Evolutionary conservation across 1,140 invertebrate species (phyloP).

Genomic region (Zaprionus lachaisei): DNA sequence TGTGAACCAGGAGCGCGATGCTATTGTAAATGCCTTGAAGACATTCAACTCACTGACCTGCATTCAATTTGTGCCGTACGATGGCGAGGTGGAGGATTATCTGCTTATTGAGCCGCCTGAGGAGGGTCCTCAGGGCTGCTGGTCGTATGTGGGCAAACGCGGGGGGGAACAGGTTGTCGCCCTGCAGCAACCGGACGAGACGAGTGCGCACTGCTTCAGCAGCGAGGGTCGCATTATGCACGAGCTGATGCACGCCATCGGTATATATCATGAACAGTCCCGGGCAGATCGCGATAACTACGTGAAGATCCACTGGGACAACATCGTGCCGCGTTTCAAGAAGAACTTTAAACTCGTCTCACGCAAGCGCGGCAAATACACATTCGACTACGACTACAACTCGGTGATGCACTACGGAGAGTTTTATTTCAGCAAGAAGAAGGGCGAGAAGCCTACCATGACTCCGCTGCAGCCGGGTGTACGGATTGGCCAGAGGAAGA

Average conservation of each 20-base stretch:
- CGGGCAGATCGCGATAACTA: conserved; percentile 91
- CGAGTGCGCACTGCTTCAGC: conserved; percentile 86
- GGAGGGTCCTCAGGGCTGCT: conserved; percentile 90
- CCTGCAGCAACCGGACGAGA: conserved; percentile 86
- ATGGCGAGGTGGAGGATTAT: conserved; percentile 89
- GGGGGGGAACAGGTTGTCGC: conserved; percentile 85
- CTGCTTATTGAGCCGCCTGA: conserved; percentile 89
- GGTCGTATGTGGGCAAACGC: conserved; percentile 90
- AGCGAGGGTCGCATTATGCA: conserved; percentile 92
- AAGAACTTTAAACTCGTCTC: conserved; percentile 89
- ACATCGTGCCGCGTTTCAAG: conserved; percentile 88
- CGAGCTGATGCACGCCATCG: conserved; percentile 93
- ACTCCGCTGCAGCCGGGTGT: conserved; percentile 85
- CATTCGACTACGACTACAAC: conserved; percentile 89
- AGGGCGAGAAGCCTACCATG: conserved; percentile 85
- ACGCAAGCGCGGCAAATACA: conserved; percentile 88
- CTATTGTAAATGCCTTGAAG: conserved; percentile 87
- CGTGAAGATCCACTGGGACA: conserved; percentile 90
- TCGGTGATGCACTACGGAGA: conserved; percentile 91
- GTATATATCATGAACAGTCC: conserved; percentile 95
- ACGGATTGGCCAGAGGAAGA: conserved; percentile 88
- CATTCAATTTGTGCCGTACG: conserved; percentile 88
- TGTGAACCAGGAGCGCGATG: conserved; percentile 84
- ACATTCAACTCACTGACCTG: conserved; percentile 90
- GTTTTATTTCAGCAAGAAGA: conserved; percentile 85